Base-by-base conservation (phyloP, 2,888 invertebrate genomes). In the Arctia plantaginis region DNA sequence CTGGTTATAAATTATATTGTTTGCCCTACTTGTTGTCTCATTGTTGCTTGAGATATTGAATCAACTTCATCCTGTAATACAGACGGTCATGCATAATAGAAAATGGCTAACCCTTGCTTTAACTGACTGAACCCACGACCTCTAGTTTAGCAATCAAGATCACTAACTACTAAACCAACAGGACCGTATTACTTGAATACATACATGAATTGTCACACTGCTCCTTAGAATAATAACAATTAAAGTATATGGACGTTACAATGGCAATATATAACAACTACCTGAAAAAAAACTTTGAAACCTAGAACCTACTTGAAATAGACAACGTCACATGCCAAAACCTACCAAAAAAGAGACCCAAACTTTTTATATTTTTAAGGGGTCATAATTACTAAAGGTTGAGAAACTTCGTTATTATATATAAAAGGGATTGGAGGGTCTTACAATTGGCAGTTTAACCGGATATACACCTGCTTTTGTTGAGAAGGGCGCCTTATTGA, bases 391-490 rank as follows among this genome's bases (percentile, higher is more conserved):
- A 15, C 1, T 2, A 73, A 73, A 30, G 44, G 33, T 72, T 72
- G 30, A 55, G 65, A 69, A 69, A 47, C 69, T 51, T 27, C 41
- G 62, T 30, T 62, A 70, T 35, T 69, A 69, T 69, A 35, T 41
- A 41, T 62, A 70, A 44, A 70, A 27, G 51, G 73, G 35, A 64
- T 30, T 47, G 47, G 39, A 73, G 69, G 69, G 65, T 66, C 44
- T 72, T 68, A 70, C 72, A 80, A 81, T 75, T 74, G 80, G 51
- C 65, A 47, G 74, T 67, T 70, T 70, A 73, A 71, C 77, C 68
- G 51, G 79, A 79, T 79, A 80, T 79, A 75, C 77, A 82, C 77
- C 77, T 76, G 74, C 69, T 73, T 76, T 77, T 76, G 73, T 76
- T 74, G 74, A 72, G 74, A 71, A 75, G 66, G 27, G 69, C 77